Evolutionary conservation across 2,797 vertebrate species (phyloP).

Genomic region (Uromys caudimaculatus): DNA sequence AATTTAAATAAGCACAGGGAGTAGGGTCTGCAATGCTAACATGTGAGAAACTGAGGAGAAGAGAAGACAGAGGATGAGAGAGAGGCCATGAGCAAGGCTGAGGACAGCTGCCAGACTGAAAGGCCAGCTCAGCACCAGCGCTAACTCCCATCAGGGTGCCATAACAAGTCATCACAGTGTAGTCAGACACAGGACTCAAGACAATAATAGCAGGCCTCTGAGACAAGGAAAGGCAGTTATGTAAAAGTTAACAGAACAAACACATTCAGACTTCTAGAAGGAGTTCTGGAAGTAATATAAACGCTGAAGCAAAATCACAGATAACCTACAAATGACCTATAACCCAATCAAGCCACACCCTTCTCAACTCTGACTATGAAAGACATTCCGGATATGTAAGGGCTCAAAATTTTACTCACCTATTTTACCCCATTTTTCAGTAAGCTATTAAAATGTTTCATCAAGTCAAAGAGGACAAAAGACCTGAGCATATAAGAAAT

Average conservation of each 20-base stretch:
- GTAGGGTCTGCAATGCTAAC: neutral
- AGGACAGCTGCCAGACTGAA: neutral
- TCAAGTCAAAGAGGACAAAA: conserved; percentile 32
- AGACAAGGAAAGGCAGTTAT: neutral
- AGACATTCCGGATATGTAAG: neutral
- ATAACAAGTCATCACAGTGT: neutral
- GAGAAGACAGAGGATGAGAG: neutral
- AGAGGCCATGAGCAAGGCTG: neutral
- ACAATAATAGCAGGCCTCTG: neutral
- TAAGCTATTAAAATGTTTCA: conserved; percentile 23
- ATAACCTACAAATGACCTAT: neutral
- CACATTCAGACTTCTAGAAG: conserved; percentile 18
- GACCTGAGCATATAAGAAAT: neutral
- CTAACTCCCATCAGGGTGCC: neutral
- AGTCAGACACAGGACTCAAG: neutral
- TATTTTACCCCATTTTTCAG: conserved; percentile 9
- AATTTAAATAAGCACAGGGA: neutral
- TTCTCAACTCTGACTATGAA: conserved; percentile 1
- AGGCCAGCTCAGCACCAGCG: neutral
- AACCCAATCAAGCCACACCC: neutral
- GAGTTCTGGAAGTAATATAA: conserved; percentile 12
- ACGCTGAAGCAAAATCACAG: neutral
- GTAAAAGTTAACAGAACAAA: conserved; percentile 35
- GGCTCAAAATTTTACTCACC: neutral
- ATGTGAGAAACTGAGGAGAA: neutral